A percentile compares a stretch with the other conserved stretches of the same genome.
Evolutionary conservation across 2,797 vertebrate species (phyloP).

Genomic region (Gymnocypris eckloni): DNA sequence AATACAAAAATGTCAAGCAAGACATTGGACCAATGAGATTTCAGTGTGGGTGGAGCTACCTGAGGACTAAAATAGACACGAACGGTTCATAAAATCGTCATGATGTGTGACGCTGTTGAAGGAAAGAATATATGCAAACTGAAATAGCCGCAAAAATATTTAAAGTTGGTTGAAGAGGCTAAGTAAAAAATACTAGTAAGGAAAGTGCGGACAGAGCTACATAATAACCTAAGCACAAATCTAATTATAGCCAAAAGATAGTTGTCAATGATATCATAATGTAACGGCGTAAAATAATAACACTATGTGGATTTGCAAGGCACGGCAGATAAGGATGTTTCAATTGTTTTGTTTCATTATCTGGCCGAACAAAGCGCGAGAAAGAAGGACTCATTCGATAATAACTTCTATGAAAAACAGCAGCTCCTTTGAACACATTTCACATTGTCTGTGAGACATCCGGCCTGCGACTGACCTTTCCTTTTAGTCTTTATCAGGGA

Average conservation of each 20-base stretch:
- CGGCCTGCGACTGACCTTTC: slow-evolving; percentile 37
- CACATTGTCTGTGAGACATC: slow-evolving; percentile 31
- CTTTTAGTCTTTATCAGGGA: slow-evolving; percentile 28
- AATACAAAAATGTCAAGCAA: not conserved
- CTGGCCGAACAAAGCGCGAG: slow-evolving; percentile 2
- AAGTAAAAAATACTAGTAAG: not conserved
- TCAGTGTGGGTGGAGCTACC: not conserved
- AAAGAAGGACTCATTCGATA: slow-evolving; percentile 26
- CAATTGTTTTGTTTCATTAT: slow-evolving; percentile 35
- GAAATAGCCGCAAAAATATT: not conserved
- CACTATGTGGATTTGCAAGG: slow-evolving; percentile 17
- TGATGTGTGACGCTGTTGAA: not conserved
- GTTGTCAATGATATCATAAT: not conserved
- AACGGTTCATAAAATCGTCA: not conserved
- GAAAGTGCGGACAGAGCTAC: slow-evolving; percentile 5
- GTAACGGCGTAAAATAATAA: not conserved
- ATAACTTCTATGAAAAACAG: slow-evolving; percentile 34
- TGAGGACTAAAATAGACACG: not conserved
- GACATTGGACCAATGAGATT: not conserved
- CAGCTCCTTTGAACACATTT: slow-evolving; percentile 43
- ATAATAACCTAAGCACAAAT: not conserved
- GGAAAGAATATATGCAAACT: slow-evolving; percentile 11
- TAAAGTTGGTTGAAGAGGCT: not conserved
- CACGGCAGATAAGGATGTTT: slow-evolving; percentile 31
- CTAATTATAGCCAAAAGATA: slow-evolving; percentile 15